These are phyloP conservation scores for Steromphala cineraria DNA, from an alignment of 2,888 invertebrate genomes.

Conservation along the genomic window DNA sequence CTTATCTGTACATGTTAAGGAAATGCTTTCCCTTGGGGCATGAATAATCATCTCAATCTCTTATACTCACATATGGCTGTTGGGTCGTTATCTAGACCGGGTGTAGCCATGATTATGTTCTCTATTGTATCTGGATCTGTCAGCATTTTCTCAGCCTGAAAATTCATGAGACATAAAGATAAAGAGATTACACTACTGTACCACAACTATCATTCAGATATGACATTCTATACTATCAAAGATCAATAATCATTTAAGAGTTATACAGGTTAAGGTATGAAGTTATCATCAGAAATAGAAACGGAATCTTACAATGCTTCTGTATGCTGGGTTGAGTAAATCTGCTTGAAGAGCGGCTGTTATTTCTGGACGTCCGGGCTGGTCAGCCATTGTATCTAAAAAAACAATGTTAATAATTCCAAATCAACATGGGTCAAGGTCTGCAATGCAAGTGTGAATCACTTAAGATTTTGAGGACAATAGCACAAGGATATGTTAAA, in stretches of 20 bases:
- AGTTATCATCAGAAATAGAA: not conserved
- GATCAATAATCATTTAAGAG: too few relatives aligned
- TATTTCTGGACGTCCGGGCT: slow-evolving; percentile 2
- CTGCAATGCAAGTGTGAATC: too few relatives aligned
- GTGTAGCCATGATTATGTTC: slow-evolving; percentile 84
- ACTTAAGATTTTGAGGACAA: too few relatives aligned
- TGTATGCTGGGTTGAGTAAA: slow-evolving; percentile 28
- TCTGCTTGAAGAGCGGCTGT: slow-evolving; percentile 24
- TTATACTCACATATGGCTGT: slow-evolving; percentile 79
- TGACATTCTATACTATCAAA: too few relatives aligned
- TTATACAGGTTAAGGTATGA: too few relatives aligned
- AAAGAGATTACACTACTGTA: too few relatives aligned
- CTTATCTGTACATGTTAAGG: not conserved
- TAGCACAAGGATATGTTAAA: too few relatives aligned
- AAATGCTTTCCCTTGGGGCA: not conserved
- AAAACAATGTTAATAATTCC: too few relatives aligned
- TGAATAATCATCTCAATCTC: too few relatives aligned
- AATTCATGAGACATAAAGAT: too few relatives aligned
- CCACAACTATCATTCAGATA: too few relatives aligned
- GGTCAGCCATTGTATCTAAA: not conserved
- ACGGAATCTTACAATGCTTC: slow-evolving; percentile 24
- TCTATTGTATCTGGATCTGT: slow-evolving; percentile 79
- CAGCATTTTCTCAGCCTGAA: slow-evolving; percentile 71
- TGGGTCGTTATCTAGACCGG: slow-evolving; percentile 83
- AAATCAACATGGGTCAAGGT: too few relatives aligned